Base-by-base conservation (phyloP, 1,140 invertebrate genomes). In the Bombus consobrinus region DNA sequence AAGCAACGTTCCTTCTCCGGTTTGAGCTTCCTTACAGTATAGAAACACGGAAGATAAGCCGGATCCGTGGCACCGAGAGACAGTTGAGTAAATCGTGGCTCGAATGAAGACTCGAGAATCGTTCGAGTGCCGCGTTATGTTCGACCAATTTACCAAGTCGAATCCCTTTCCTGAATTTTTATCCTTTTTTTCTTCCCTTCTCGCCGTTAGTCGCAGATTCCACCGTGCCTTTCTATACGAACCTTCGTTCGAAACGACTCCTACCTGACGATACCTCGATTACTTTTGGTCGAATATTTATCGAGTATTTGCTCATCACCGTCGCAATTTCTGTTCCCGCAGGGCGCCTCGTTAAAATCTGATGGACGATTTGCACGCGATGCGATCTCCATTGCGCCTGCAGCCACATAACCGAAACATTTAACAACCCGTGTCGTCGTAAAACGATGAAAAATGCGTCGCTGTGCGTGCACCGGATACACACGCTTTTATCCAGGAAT, bases 21-120 rank as follows among this genome's bases (percentile, higher is more conserved):
- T 83, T 90, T 81, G n/a, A 74, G 71, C 81, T 80, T 83, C 8
- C 57, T 68, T 41, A 22, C 34, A 73, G 34, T 18, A 57, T 47
- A 73, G 69, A 89, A 80, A 75, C 59, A 83, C 76, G 75, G 5
- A 37, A 73, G 84, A 88, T 90, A 83, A 90, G 76, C 80, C 57
- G 66, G 47, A 25, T 28, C 64, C 79, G 28, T 18, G 41, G 3
- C 28, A 43, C 53, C 43, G 15, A 12, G 9, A 34, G 39, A 79
- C 18, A 79, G 83, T n/a, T 0, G 83, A 79, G 41, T 62, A 72
- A 72, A 84, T 80, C 76, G 83, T 41, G 53, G 64, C 2, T 68
- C n/a, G 75, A 84, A 69, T 43, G 41, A 77, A 59, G 57, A 77
- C 47, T 53, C 47, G 57, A 22, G 32, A 32, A 64, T 37, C 39